Percentiles rank a stretch among this genome's conserved stretches.
Evolutionary conservation across 2,113 vertebrate genomes (phyloP).

Genomic region (Platysteira castanea): DNA sequence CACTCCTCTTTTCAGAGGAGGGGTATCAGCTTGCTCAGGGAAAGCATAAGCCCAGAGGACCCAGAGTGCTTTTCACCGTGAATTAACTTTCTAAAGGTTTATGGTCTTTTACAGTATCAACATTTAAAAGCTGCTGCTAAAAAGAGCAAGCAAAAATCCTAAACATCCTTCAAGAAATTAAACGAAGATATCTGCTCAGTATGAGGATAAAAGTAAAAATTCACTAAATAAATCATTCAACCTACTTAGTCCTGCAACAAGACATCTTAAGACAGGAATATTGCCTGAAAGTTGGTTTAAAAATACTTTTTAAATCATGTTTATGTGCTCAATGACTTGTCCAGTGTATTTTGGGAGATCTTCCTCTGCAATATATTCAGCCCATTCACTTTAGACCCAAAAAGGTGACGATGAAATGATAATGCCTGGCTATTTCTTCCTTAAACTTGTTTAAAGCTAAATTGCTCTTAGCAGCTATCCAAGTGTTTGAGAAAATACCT

Average conservation of each 20-base stretch:
- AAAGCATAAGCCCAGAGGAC: neutral
- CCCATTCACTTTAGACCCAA: neutral
- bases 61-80: neutral
- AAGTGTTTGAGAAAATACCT: neutral
- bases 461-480: neutral
- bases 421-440: neutral
- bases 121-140: neutral
- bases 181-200: neutral
- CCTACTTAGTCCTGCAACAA: neutral
- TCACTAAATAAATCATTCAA: neutral
- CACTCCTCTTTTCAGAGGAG: neutral
- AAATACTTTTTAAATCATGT: neutral
- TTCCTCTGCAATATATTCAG: neutral
- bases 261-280: neutral
- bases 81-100: neutral
- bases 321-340: neutral
- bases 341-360: neutral
- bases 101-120: neutral
- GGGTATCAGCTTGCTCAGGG: neutral
- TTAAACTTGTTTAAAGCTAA: neutral
- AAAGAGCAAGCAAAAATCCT: neutral
- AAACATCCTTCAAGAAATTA: neutral
- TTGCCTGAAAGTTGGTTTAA: neutral
- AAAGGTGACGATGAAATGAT: neutral
- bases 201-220: neutral